Conservation (phyloP, 2,797 vertebrate genomes). For the Decapterus maruadsi region DNA sequence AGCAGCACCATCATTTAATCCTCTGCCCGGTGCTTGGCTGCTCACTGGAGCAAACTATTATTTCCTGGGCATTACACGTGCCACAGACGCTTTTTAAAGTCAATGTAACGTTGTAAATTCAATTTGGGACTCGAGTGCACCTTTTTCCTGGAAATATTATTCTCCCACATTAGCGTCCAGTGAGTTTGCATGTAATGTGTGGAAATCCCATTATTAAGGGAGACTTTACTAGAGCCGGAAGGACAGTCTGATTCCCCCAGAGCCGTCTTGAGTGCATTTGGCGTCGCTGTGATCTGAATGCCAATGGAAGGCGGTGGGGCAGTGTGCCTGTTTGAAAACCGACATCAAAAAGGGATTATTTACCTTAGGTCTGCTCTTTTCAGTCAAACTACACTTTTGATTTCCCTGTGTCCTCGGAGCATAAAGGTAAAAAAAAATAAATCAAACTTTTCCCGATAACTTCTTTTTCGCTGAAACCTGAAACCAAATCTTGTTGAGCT, state of each 20-base stretch:
- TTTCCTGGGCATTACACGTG: constrained; percentile 64
- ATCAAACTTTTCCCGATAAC: constrained; percentile 18
- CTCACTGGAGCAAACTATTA: constrained; percentile 58
- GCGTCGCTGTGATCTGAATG: constrained; percentile 67
- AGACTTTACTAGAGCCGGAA: constrained; percentile 61
- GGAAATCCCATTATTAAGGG: constrained; percentile 75
- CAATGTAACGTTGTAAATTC: constrained; percentile 71
- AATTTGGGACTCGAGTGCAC: constrained; percentile 66
- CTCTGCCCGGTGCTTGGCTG: constrained; percentile 46
- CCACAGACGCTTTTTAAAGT: constrained; percentile 61
- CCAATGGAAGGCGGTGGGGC: constrained; percentile 40
- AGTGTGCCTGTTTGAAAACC: constrained; percentile 36
- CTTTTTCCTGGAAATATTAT: constrained; percentile 67
- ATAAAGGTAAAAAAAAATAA: constrained; percentile 6
- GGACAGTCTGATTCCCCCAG: constrained; percentile 62
- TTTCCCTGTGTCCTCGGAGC: neutral
- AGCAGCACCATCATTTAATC: constrained; percentile 55
- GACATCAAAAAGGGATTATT: constrained; percentile 21
- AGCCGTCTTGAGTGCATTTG: constrained; percentile 52
- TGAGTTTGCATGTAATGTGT: constrained; percentile 67
- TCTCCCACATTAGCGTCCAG: constrained; percentile 59
- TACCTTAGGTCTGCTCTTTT: constrained; percentile 16
- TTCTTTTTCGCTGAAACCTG: constrained; percentile 19
- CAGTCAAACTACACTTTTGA: constrained; percentile 16
- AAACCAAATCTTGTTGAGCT: constrained; percentile 1